phyloP scores from a whole-genome alignment of 2,888 invertebrate species.

The Trachelus troglodyta region DNA sequence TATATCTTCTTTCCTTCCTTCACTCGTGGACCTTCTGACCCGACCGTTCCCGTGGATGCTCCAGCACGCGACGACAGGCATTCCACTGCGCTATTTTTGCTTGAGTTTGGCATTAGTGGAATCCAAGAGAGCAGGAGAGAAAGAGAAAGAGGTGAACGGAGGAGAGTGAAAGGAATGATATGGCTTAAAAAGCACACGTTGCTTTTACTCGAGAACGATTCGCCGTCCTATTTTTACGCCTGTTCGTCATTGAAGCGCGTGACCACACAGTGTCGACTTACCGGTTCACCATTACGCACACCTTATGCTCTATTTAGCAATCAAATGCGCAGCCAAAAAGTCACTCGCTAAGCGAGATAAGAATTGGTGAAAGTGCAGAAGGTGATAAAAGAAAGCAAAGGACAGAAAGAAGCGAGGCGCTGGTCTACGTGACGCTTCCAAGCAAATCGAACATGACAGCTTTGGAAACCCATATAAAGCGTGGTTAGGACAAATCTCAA shows the following conservation, averaged over 20 bases:
- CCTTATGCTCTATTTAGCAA: too few species aligned
- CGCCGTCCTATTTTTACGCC: constrained; percentile 23
- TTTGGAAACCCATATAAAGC: background rate
- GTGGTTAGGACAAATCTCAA: background rate
- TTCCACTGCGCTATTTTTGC: constrained; percentile 31
- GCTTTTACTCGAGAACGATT: constrained; percentile 27
- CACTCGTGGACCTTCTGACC: background rate
- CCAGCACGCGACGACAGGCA: background rate
- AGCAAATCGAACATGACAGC: too few species aligned
- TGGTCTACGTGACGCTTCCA: too few species aligned
- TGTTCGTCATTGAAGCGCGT: constrained; percentile 14
- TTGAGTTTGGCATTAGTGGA: constrained; percentile 22
- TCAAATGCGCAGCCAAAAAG: too few species aligned
- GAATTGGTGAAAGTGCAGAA: too few species aligned
- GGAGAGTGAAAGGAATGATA: background rate
- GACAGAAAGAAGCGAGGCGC: too few species aligned
- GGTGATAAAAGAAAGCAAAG: too few species aligned
- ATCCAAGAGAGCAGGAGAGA: constrained; percentile 3
- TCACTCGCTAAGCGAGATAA: too few species aligned
- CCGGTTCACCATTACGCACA: constrained; percentile 2
- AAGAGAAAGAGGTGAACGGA: too few species aligned
- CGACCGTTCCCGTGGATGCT: background rate
- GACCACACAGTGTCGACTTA: constrained; percentile 26
- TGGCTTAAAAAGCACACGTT: constrained; percentile 25
- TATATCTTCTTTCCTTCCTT: too few species aligned